Evolutionary conservation across 2,113 vertebrate species (phyloP).

Genomic region (Pholis gunnellus): DNA sequence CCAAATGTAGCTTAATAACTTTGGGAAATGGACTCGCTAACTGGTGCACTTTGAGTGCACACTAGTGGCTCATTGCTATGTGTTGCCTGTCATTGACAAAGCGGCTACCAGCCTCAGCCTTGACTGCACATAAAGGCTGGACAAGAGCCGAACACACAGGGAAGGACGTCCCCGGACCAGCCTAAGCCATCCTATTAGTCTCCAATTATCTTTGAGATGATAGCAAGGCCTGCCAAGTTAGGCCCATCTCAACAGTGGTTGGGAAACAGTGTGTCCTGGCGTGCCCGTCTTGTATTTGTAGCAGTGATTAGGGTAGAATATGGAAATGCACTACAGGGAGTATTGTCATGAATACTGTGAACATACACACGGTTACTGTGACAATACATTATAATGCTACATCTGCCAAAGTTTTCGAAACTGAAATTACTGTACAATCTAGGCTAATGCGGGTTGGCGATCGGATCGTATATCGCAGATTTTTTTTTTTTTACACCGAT

Average conservation of each 20-base stretch:
- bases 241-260: slow-evolving; percentile 56
- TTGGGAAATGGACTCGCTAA: slow-evolving; percentile 81
- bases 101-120: slow-evolving; percentile 58
- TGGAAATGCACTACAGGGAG: slow-evolving; percentile 18
- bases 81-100: slow-evolving; percentile 78
- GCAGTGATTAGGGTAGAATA: slow-evolving; percentile 44
- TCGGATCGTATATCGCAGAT: background rate
- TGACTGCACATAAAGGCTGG: slow-evolving; percentile 60
- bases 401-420: background rate
- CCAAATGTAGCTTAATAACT: slow-evolving; percentile 81
- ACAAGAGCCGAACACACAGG: slow-evolving; percentile 60
- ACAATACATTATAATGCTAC: background rate
- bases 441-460: background rate
- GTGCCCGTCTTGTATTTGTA: slow-evolving; percentile 43
- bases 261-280: slow-evolving; percentile 50
- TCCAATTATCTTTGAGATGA: slow-evolving; percentile 80
- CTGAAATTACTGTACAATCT: background rate
- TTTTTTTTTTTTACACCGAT: background rate
- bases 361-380: slow-evolving; percentile 12
- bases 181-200: slow-evolving; percentile 75
- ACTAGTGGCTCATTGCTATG: slow-evolving; percentile 78
- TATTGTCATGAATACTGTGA: slow-evolving; percentile 5
- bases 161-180: slow-evolving; percentile 62
- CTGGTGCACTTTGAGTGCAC: slow-evolving; percentile 76
- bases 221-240: slow-evolving; percentile 71